A percentile compares a stretch with the other conserved stretches of the same genome.
Evolutionary conservation across 1,140 invertebrate species (phyloP).

Genomic region (Psix sp.): DNA sequence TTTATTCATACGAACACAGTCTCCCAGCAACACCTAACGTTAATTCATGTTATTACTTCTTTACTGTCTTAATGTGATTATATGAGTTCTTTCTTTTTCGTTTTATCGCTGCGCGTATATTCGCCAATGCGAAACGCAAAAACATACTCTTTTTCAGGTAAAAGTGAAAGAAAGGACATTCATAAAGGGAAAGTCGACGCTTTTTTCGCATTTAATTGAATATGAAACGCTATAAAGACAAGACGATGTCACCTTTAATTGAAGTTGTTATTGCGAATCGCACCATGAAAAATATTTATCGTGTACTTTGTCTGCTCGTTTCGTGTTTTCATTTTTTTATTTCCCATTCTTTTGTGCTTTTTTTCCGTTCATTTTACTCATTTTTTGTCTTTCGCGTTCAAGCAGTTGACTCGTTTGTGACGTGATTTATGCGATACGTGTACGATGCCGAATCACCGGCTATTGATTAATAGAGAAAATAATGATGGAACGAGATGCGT

Average conservation of each 20-base stretch:
- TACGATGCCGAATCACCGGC: constrained; percentile 54
- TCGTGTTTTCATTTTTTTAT: constrained; percentile 33
- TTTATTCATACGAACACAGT: constrained; percentile 39
- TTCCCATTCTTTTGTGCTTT: constrained; percentile 6
- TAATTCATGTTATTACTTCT: constrained; percentile 29
- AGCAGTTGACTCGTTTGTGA: constrained; percentile 55
- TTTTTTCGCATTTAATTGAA: constrained; percentile 4
- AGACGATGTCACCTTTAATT: constrained; percentile 24
- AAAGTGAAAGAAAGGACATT: too few species aligned
- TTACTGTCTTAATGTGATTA: constrained; percentile 10
- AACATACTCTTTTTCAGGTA: too few species aligned
- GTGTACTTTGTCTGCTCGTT: constrained; percentile 24
- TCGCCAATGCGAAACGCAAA: too few species aligned
- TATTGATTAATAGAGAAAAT: constrained; percentile 62
- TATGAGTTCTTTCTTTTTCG: not conserved
- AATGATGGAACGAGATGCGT: constrained; percentile 58
- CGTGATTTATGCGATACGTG: constrained; percentile 61
- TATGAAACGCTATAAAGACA: constrained; percentile 8
- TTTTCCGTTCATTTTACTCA: constrained; percentile 30
- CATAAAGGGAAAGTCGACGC: too few species aligned
- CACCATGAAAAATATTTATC: constrained; percentile 30
- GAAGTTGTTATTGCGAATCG: constrained; percentile 14
- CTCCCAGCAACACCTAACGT: constrained; percentile 21
- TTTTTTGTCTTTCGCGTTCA: constrained; percentile 45
- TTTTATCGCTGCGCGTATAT: not conserved